Evolutionary conservation across 2,888 invertebrate genomes (phyloP).

Genomic region (Hypsopygia costalis): DNA sequence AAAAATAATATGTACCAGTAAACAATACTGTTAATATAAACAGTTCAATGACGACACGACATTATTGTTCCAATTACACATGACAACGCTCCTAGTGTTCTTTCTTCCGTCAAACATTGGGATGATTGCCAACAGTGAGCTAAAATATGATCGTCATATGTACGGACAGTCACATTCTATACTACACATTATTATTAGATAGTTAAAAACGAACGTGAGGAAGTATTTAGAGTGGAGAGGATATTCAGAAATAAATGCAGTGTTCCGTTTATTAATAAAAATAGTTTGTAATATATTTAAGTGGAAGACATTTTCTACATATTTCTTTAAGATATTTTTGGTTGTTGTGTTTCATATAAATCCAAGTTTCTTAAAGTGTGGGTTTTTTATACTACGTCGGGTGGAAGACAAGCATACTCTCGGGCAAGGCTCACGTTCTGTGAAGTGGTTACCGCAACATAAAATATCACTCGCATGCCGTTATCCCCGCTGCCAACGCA

Average conservation of each 20-base stretch:
- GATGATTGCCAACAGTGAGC: conserved; percentile 49
- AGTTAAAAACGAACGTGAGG: conserved; percentile 21
- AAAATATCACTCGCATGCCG: no score
- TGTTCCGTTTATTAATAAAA: conserved; percentile 6
- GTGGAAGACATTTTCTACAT: no score
- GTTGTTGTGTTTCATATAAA: no score
- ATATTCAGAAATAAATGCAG: conserved; percentile 31
- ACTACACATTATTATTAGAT: conserved; percentile 32
- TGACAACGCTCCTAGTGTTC: background rate
- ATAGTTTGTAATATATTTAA: background rate
- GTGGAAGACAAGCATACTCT: no score
- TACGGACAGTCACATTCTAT: conserved; percentile 30
- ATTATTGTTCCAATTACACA: conserved; percentile 1
- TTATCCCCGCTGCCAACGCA: no score
- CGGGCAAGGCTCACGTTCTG: no score
- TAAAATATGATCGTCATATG: conserved; percentile 49
- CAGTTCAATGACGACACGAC: background rate
- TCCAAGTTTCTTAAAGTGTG: no score
- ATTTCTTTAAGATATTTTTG: no score
- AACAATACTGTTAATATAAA: background rate
- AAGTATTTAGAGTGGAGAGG: conserved; percentile 37
- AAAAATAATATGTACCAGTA: no score
- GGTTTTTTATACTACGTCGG: no score
- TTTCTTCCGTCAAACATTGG: conserved; percentile 55
- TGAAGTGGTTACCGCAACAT: no score